A percentile compares a stretch with the other conserved stretches of the same genome.
Conservation (phyloP, 2,113 vertebrate species). For the Acanthochromis polyacanthus region DNA sequence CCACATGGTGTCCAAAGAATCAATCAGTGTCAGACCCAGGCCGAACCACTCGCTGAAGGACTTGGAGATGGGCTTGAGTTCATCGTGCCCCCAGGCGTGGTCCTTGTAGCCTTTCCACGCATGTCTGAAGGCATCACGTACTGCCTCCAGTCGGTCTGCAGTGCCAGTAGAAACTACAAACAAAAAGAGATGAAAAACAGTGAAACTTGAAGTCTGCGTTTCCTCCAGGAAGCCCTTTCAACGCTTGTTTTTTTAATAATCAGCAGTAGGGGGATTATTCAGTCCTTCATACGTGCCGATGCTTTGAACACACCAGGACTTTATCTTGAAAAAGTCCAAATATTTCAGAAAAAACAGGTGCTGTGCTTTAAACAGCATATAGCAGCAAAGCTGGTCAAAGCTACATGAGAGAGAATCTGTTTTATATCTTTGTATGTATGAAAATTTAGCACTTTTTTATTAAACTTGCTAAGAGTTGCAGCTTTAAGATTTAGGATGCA, state of each 20-base stretch:
- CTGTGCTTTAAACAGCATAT: slow-evolving; percentile 39
- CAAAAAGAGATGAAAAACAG: slow-evolving; percentile 16
- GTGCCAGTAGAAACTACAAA: slow-evolving; percentile 31
- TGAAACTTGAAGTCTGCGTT: background rate
- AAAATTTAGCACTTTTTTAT: background rate
- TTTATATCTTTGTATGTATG: slow-evolving; percentile 3
- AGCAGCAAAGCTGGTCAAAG: slow-evolving; percentile 3
- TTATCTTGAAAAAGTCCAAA: background rate
- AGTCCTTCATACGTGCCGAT: no score
- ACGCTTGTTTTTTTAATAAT: slow-evolving; percentile 8
- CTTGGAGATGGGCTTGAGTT: slow-evolving; percentile 94
- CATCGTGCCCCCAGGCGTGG: slow-evolving; percentile 96
- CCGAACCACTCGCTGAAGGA: slow-evolving; percentile 96
- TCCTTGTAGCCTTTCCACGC: slow-evolving; percentile 94
- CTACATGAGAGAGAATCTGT: slow-evolving; percentile 12
- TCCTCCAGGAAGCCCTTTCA: background rate
- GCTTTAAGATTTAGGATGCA: background rate
- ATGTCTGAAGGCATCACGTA: slow-evolving; percentile 92
- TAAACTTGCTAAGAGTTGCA: background rate
- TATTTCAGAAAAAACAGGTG: background rate
- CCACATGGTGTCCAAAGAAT: slow-evolving; percentile 98
- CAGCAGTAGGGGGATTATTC: slow-evolving; percentile 9
- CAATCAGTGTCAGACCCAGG: slow-evolving; percentile 94
- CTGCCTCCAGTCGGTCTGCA: slow-evolving; percentile 84
- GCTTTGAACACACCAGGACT: slow-evolving; percentile 21